These are phyloP conservation scores for Empidonax traillii DNA, from an alignment of 2,113 vertebrate genomes.

Conservation along the genomic window DNA sequence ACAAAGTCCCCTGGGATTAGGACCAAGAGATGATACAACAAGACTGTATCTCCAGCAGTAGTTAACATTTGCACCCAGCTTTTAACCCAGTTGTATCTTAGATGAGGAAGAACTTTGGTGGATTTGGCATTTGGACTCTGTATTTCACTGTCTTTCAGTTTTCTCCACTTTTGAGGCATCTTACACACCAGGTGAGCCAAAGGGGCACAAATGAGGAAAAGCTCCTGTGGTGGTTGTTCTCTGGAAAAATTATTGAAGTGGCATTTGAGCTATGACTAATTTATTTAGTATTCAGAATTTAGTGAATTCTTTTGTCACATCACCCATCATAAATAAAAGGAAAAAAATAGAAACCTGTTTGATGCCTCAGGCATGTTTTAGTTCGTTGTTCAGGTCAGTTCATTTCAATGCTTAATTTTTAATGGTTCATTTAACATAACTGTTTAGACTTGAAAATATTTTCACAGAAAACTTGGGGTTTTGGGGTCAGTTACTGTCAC, in stretches of 20 bases:
- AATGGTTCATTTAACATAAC: slow-evolving; percentile 71
- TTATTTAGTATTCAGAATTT: slow-evolving; percentile 76
- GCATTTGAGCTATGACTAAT: slow-evolving; percentile 70
- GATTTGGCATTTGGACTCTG: background rate
- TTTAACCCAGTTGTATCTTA: background rate
- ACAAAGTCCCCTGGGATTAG: background rate
- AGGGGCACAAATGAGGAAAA: slow-evolving; percentile 8
- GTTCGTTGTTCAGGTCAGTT: slow-evolving; percentile 75
- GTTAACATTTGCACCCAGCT: background rate
- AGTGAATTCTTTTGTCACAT: slow-evolving; percentile 68
- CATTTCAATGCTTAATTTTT: slow-evolving; percentile 76
- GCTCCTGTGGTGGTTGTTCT: background rate
- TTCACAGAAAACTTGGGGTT: slow-evolving; percentile 59
- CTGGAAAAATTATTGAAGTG: slow-evolving; percentile 63
- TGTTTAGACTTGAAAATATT: slow-evolving; percentile 66
- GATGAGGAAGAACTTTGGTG: background rate
- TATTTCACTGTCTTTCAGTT: background rate
- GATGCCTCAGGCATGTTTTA: slow-evolving; percentile 71
- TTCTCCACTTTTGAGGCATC: background rate
- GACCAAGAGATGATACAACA: background rate
- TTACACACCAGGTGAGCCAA: slow-evolving; percentile 18
- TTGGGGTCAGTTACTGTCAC: slow-evolving; percentile 52
- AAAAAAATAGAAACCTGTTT: slow-evolving; percentile 73
- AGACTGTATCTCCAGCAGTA: background rate
- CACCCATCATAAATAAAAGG: slow-evolving; percentile 69